Evolutionary conservation across 2,888 invertebrate species (phyloP).

Genomic region (Melipona bicolor): DNA sequence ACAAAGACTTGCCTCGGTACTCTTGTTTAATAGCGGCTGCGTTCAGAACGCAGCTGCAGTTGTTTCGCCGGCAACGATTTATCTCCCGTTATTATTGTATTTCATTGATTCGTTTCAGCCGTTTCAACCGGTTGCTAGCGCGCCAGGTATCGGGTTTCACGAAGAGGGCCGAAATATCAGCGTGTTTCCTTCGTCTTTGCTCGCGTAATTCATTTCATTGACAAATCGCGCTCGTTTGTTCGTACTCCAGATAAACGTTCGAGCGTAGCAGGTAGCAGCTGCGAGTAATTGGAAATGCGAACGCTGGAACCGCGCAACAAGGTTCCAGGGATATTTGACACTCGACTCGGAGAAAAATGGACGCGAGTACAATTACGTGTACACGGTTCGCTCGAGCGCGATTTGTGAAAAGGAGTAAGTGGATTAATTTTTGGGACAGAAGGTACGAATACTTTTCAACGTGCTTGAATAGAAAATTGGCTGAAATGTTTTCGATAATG

Average conservation of each 20-base stretch:
- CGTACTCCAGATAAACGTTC: slow-evolving; percentile 38
- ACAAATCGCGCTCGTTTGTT: slow-evolving; percentile 44
- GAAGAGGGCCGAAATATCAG: slow-evolving; percentile 31
- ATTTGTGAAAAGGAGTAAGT: not conserved
- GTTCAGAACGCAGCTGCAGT: slow-evolving; percentile 13
- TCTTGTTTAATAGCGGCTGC: slow-evolving; percentile 21
- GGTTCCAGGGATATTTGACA: not conserved
- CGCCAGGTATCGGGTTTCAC: slow-evolving; percentile 34
- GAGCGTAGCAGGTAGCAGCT: slow-evolving; percentile 24
- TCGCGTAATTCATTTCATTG: slow-evolving; percentile 36
- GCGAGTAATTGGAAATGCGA: slow-evolving; percentile 23
- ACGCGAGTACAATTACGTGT: not conserved
- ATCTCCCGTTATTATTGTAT: slow-evolving; percentile 40
- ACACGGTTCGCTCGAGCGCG: not conserved
- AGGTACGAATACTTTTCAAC: not conserved
- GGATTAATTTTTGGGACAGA: not conserved
- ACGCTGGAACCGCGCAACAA: slow-evolving; percentile 1
- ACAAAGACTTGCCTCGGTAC: not conserved
- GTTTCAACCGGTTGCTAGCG: slow-evolving; percentile 10
- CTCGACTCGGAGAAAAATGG: not conserved
- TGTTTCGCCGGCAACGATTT: slow-evolving; percentile 30
- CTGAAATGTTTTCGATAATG: no score
- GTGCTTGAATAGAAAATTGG: not conserved
- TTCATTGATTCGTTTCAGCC: slow-evolving; percentile 4
- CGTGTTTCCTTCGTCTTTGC: slow-evolving; percentile 20